Conservation (phyloP, 2,888 invertebrate genomes). For the Orthosia gothica region DNA sequence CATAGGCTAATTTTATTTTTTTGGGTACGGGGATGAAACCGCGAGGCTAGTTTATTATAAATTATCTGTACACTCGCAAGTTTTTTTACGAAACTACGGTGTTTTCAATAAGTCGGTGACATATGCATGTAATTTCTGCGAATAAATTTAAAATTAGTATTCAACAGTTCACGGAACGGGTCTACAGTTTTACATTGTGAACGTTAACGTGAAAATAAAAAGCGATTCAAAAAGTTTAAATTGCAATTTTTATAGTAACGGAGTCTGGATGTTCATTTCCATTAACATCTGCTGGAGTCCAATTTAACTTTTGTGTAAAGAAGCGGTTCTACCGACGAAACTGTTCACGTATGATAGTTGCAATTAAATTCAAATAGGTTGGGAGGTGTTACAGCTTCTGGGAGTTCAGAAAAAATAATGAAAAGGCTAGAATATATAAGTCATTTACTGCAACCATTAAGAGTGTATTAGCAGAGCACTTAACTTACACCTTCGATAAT, state of each 20-base stretch:
- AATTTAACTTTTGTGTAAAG: constrained; percentile 69
- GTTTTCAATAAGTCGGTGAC: too few species aligned
- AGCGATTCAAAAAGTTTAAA: constrained; percentile 61
- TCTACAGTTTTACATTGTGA: not conserved
- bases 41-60: too few species aligned
- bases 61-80: too few species aligned
- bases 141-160: not conserved
- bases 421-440: not conserved
- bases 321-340: constrained; percentile 40
- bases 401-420: constrained; percentile 4
- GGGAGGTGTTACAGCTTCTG: constrained; percentile 7
- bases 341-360: constrained; percentile 57
- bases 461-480: not conserved
- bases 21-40: too few species aligned
- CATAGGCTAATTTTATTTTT: too few species aligned
- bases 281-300: constrained; percentile 65
- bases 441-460: not conserved
- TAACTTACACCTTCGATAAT: not conserved
- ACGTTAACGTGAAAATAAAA: constrained; percentile 39
- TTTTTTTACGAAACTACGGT: too few species aligned
- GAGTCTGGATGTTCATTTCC: constrained; percentile 62
- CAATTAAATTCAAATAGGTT: constrained; percentile 46
- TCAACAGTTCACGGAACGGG: constrained; percentile 5
- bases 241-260: constrained; percentile 68
- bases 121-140: not conserved